Conservation (phyloP, 1,140 invertebrate species). For the Eciton burchellii region DNA sequence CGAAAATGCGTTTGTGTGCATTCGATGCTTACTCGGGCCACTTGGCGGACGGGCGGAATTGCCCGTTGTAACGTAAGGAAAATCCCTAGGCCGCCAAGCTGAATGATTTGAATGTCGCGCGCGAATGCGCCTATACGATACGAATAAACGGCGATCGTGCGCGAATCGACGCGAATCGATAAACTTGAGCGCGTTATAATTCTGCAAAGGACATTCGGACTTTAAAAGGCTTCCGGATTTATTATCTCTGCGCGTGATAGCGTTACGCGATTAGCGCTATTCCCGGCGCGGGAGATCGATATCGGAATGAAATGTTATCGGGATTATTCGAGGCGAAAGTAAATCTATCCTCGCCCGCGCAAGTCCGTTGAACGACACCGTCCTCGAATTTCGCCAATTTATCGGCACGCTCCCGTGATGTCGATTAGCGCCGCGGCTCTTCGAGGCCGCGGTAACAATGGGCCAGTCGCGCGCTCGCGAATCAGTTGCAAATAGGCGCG, state of each 20-base stretch:
- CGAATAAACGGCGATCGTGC: conserved; percentile 32
- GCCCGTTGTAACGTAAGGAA: no score
- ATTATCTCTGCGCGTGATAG: no score
- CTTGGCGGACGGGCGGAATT: no score
- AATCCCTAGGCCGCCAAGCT: no score
- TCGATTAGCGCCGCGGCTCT: conserved; percentile 18
- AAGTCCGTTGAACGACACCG: no score
- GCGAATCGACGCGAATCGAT: not conserved
- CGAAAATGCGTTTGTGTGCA: conserved; percentile 11
- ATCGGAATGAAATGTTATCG: not conserved
- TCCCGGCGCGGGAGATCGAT: no score
- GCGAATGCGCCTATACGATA: conserved; percentile 7
- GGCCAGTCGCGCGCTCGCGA: not conserved
- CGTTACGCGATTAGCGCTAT: no score
- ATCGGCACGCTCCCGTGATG: not conserved
- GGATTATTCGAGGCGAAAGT: no score
- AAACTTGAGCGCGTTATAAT: not conserved
- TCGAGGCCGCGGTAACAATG: conserved; percentile 24
- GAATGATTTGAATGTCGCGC: conserved; percentile 33
- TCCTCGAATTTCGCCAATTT: conserved; percentile 30
- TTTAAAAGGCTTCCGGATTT: no score
- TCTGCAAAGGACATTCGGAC: not conserved
- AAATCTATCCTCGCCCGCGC: no score
- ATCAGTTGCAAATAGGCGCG: conserved; percentile 39
- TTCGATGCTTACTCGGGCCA: no score